Evolutionary conservation across 2,113 vertebrate genomes (phyloP).

Genomic region (Poeciliopsis prolifica): DNA sequence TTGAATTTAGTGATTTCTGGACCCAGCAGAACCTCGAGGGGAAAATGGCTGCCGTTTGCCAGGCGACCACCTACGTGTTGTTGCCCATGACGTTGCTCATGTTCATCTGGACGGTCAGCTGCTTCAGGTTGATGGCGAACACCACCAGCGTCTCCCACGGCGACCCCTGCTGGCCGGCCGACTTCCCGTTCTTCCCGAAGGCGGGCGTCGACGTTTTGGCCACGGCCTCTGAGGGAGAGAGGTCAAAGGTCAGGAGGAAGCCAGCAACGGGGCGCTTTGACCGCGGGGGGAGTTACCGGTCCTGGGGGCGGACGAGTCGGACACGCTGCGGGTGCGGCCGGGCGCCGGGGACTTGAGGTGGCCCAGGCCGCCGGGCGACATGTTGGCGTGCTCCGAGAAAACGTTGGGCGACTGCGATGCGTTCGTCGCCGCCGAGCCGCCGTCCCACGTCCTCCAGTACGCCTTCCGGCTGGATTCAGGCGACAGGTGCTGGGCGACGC

Average conservation of each 20-base stretch:
- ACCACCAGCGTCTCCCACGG: constrained; percentile 98
- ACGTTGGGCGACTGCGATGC: constrained; percentile 88
- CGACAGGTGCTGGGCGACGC: constrained; percentile 90
- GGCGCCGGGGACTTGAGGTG: constrained; percentile 93
- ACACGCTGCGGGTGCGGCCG: constrained; percentile 90
- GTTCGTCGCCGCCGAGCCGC: constrained; percentile 84
- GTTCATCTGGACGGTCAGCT: constrained; percentile 98
- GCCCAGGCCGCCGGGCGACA: constrained; percentile 85
- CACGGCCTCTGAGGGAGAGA: constrained; percentile 82
- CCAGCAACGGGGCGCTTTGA: not conserved
- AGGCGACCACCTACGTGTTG: constrained; percentile 87
- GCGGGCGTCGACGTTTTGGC: constrained; percentile 92
- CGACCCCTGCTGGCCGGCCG: constrained; percentile 89
- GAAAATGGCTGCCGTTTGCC: too few species aligned
- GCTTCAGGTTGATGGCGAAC: constrained; percentile 97
- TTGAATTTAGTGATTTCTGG: too few species aligned
- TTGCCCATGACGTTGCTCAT: constrained; percentile 99
- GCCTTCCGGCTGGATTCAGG: constrained; percentile 94
- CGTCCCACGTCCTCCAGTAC: constrained; percentile 94
- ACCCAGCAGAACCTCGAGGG: too few species aligned
- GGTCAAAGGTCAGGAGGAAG: not conserved
- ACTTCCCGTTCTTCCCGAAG: constrained; percentile 89
- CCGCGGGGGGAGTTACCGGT: constrained; percentile 80
- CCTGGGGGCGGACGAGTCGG: constrained; percentile 92
- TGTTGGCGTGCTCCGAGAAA: constrained; percentile 87